Conservation (phyloP, 1,140 invertebrate genomes). For the Drosophila arizonae region DNA sequence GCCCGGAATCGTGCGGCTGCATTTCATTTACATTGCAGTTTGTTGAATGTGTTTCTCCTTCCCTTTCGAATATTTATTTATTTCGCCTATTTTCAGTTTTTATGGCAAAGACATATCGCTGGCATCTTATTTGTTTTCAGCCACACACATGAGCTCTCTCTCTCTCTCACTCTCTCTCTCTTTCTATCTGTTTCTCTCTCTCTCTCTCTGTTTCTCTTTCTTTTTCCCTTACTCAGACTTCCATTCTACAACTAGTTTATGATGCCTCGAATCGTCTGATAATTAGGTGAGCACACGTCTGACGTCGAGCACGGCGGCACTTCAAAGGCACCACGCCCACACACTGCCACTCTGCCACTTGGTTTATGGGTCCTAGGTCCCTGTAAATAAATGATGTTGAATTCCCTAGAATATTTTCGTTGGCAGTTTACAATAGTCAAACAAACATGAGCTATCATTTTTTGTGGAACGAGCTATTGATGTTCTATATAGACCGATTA, state of each 20-base stretch:
- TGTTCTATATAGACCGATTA: neutral
- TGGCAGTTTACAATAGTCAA: conserved; percentile 24
- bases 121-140: conserved; percentile 33
- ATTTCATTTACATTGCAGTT: conserved; percentile 39
- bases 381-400: conserved; percentile 25
- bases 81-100: conserved; percentile 45
- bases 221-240: neutral
- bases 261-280: conserved; percentile 72
- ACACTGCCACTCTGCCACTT: neutral
- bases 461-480: neutral
- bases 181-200: neutral
- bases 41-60: conserved; percentile 15
- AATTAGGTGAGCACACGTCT: conserved; percentile 71
- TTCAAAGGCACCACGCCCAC: conserved; percentile 55
- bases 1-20: conserved; percentile 17
- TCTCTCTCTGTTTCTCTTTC: neutral
- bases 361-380: neutral
- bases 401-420: conserved; percentile 26
- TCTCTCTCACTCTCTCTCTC: conserved; percentile 4
- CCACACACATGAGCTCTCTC: conserved; percentile 30
- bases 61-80: conserved; percentile 47
- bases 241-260: conserved; percentile 38
- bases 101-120: conserved; percentile 29
- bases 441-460: conserved; percentile 22
- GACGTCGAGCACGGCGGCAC: conserved; percentile 50